Evolutionary conservation across 1,140 invertebrate species (phyloP), one percentile per base, ranked within the genome.

Genomic region (Pseudomyrmex gracilis): DNA sequence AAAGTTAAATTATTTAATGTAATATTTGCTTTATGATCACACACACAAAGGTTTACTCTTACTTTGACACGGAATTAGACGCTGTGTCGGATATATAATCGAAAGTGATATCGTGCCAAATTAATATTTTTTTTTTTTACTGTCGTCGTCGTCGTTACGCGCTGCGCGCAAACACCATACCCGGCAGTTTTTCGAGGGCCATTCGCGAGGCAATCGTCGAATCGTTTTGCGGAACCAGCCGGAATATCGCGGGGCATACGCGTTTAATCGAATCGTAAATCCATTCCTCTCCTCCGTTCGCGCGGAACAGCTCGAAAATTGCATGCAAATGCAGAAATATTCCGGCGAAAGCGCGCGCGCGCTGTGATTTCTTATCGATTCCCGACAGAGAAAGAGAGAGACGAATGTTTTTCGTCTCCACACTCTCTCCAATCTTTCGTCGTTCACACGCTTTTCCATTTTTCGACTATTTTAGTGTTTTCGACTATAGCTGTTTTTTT

Each of bases 221-320:
- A 84, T 66, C 71, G 77, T 89, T 86, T 84, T 84, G 84, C 82
- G 74, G 77, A 80, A 63, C 63, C 45, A 73, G 43, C 34, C 55
- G 49, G 73, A 74, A 73, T 77, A 78, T 85, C 58, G 66, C 34
- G 67, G 49, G 61, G 34, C 51, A 82, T 82, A 68, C 86, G 68
- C 82, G 84, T 88, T 90, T 87, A 89, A 90, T 90, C 87, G 85
- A 90, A 86, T 89, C 87, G 85, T 85, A 84, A 86, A 90, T 90
- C 82, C 84, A 85, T 90, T 86, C 64, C 82, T 85, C 70, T 60
- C 66, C 73, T 73, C 60, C 85, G 83, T 85, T 85, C 84, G 77
- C 82, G 82, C 71, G 82, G 78, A 82, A 85, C 74, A 70, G 49
- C 74, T 67, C 68, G 85, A 88, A 90, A 90, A 90, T 88, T 86